Conservation (phyloP, 2,797 vertebrate genomes). For the Chiloscyllium punctatum region DNA sequence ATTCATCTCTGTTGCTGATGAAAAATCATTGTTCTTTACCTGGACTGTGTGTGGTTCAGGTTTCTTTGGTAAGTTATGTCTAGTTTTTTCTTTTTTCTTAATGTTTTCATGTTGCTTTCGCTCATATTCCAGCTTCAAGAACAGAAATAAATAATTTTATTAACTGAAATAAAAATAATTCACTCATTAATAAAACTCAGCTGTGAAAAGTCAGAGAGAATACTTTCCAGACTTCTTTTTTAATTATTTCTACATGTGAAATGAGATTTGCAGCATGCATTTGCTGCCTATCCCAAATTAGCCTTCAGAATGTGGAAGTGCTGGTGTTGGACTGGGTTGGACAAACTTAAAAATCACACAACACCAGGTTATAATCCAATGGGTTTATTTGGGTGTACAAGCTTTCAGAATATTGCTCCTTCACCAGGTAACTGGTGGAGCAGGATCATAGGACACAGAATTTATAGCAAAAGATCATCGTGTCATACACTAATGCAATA, state of each 20-base stretch:
- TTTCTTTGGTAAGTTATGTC: background rate
- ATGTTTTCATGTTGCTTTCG: background rate
- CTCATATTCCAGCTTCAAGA: background rate
- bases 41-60: background rate
- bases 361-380: too few relatives aligned
- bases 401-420: too few relatives aligned
- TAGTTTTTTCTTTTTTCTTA: background rate
- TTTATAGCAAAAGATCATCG: too few relatives aligned
- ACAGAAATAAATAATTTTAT: background rate
- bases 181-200: background rate
- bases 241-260: background rate
- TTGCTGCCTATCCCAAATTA: background rate
- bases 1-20: background rate
- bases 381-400: too few relatives aligned
- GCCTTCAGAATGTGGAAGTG: background rate
- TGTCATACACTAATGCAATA: too few relatives aligned
- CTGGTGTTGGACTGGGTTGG: too few relatives aligned
- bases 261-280: background rate
- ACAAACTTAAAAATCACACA: too few relatives aligned
- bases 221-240: background rate
- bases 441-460: too few relatives aligned
- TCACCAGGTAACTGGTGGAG: too few relatives aligned
- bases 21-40: background rate
- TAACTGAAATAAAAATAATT: background rate
- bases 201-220: too few relatives aligned